Conservation (phyloP, 2,113 vertebrate genomes). For the Clarias macrocephalus region DNA sequence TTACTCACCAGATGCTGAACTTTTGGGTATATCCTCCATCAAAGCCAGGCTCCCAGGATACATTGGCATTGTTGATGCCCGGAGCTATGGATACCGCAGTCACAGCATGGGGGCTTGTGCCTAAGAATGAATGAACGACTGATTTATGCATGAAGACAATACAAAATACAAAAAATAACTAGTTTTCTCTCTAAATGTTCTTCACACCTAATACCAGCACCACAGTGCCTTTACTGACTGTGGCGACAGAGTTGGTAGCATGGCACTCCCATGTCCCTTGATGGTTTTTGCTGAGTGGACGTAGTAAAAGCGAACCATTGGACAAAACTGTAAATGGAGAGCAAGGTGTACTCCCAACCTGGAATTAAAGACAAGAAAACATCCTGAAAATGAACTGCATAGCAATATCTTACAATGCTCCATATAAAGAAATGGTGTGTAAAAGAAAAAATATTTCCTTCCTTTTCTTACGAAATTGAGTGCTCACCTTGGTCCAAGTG, state of each 20-base stretch:
- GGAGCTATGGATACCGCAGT: constrained; percentile 78
- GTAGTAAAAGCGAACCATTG: constrained; percentile 85
- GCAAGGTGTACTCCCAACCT: constrained; percentile 73
- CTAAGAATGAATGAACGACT: constrained; percentile 62
- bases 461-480: not conserved
- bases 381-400: not conserved
- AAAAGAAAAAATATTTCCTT: not conserved
- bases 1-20: constrained; percentile 90
- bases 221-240: constrained; percentile 73
- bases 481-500: constrained; percentile 87
- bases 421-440: not conserved
- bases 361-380: not conserved
- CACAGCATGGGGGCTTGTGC: constrained; percentile 89
- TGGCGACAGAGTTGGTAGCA: constrained; percentile 84
- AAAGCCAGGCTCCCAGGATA: constrained; percentile 92
- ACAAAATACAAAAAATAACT: not conserved
- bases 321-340: constrained; percentile 70
- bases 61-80: constrained; percentile 79
- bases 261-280: constrained; percentile 88
- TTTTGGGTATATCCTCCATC: constrained; percentile 93
- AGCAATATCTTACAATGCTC: not conserved
- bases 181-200: not conserved
- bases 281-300: constrained; percentile 84
- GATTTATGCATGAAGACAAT: not conserved
- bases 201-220: constrained; percentile 85